Evolutionary conservation across 2,113 vertebrate species (phyloP).

Genomic region (Caloenas nicobarica): DNA sequence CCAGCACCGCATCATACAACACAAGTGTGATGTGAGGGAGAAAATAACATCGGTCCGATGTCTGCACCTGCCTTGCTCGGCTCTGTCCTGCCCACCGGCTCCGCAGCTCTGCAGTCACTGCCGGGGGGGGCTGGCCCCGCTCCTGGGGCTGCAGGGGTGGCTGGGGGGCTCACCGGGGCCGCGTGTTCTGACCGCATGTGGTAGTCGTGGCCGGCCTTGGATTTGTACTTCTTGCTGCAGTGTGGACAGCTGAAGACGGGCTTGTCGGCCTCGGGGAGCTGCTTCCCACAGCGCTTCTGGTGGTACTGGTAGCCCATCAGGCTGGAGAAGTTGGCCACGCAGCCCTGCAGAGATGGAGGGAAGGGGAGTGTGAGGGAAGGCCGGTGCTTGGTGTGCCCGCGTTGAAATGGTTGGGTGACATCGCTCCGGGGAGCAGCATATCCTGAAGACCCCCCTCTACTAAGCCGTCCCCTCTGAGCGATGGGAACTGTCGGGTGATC

Average conservation of each 20-base stretch:
- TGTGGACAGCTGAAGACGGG: constrained; percentile 88
- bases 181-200: constrained; percentile 89
- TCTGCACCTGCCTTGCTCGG: constrained; percentile 64
- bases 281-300: constrained; percentile 90
- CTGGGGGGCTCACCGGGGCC: constrained; percentile 55
- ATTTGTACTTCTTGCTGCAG: constrained; percentile 91
- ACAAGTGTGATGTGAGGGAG: neutral
- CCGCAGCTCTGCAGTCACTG: constrained; percentile 36
- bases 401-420: rapidly evolving
- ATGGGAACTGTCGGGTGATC: too few relatives aligned
- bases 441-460: rapidly evolving
- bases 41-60: neutral
- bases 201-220: constrained; percentile 93
- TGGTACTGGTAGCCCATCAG: constrained; percentile 98
- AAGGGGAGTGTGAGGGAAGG: constrained; percentile 4
- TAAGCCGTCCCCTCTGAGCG: rapidly evolving
- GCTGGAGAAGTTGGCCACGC: constrained; percentile 91
- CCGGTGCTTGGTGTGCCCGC: rapidly evolving
- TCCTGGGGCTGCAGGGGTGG: neutral
- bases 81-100: constrained; percentile 54
- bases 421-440: neutral
- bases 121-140: neutral
- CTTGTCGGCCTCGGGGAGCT: constrained; percentile 84
- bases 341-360: constrained; percentile 77
- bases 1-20: rapidly evolving